phyloP scores from a whole-genome alignment of 2,888 invertebrate species.

The Ophraella communa region DNA sequence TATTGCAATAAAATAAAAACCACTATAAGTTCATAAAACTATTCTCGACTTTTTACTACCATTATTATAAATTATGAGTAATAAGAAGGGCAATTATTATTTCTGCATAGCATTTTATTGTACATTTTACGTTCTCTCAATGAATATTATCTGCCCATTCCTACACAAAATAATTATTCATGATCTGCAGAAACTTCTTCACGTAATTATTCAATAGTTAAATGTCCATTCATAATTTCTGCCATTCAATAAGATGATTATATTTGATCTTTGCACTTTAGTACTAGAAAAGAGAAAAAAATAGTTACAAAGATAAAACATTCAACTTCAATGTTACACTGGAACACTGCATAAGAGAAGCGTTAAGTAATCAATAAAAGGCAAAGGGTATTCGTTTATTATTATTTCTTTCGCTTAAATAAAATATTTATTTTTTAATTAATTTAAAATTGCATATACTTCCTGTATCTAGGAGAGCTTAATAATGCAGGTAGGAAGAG shows the following conservation, averaged over 20 bases:
- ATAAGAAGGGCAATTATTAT: not conserved
- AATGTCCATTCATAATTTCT: constrained; percentile 3
- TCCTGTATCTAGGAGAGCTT: no score
- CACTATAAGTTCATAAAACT: not conserved
- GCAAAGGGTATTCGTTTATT: no score
- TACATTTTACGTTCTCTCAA: not conserved
- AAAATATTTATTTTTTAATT: no score
- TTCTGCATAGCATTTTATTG: not conserved
- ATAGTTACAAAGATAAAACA: not conserved
- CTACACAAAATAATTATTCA: constrained; percentile 3
- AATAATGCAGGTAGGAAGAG: no score
- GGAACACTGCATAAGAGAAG: no score
- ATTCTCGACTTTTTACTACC: not conserved
- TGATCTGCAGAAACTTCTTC: not conserved
- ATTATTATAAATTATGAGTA: not conserved
- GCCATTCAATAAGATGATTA: not conserved
- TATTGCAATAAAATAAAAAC: not conserved
- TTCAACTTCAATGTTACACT: no score
- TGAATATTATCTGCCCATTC: not conserved
- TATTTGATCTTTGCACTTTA: not conserved
- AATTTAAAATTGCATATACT: no score
- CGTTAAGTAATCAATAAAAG: no score
- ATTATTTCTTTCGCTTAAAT: no score
- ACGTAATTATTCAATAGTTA: not conserved
- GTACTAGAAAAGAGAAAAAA: not conserved